Evolutionary conservation across 2,113 vertebrate genomes (phyloP).

Genomic region (Callionymus lyra): DNA sequence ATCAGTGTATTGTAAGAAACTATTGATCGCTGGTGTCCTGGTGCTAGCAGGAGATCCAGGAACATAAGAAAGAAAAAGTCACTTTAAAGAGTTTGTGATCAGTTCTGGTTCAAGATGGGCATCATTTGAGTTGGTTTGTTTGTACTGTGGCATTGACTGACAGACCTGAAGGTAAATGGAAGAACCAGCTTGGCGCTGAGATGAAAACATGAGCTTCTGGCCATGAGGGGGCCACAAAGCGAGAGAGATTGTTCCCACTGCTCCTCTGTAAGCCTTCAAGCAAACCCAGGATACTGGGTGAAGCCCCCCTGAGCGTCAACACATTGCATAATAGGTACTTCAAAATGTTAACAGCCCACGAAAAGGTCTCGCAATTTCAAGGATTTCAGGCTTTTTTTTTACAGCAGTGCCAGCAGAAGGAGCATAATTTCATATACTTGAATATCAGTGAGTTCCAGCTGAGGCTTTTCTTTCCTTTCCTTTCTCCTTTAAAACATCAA

Average conservation of each 20-base stretch:
- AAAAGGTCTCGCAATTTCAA: constrained; percentile 58
- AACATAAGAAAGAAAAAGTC: too few species aligned
- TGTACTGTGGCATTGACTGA: neutral
- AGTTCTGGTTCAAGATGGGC: too few species aligned
- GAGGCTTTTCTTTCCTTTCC: neutral
- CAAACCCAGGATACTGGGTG: constrained; percentile 34
- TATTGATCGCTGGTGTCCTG: too few species aligned
- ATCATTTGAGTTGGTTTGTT: too few species aligned
- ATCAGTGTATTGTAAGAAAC: too few species aligned
- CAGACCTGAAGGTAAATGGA: constrained; percentile 29
- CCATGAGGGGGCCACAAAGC: constrained; percentile 22
- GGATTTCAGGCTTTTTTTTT: constrained; percentile 34
- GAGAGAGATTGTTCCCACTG: constrained; percentile 16
- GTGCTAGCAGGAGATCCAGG: too few species aligned
- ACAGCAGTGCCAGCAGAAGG: constrained; percentile 16
- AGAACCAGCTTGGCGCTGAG: constrained; percentile 24
- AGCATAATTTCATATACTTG: constrained; percentile 1
- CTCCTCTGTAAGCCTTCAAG: constrained; percentile 35
- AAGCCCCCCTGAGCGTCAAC: constrained; percentile 48
- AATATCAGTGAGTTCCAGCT: constrained; percentile 16
- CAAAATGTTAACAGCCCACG: constrained; percentile 60
- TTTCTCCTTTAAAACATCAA: too few species aligned
- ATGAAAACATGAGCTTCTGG: constrained; percentile 32
- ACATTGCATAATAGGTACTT: constrained; percentile 55
- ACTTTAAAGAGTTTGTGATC: too few species aligned